Evolutionary conservation across 2,113 vertebrate genomes (phyloP).

Genomic region (Zapornia atra): DNA sequence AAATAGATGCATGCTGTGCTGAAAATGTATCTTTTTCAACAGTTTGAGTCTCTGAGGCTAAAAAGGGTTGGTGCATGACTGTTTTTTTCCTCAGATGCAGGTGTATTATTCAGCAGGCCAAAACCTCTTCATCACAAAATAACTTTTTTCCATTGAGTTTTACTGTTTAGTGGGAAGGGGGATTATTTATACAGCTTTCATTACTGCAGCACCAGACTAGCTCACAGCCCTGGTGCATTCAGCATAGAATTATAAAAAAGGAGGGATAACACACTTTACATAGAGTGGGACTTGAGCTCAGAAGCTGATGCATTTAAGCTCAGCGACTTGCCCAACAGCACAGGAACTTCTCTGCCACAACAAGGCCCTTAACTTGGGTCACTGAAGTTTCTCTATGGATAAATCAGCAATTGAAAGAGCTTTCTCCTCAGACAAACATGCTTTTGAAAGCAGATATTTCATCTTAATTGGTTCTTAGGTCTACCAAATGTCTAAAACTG

Average conservation of each 20-base stretch:
- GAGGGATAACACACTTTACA: background rate
- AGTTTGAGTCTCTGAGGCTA: constrained; percentile 35
- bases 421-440: background rate
- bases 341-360: background rate
- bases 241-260: background rate
- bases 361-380: background rate
- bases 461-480: background rate
- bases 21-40: constrained; percentile 56
- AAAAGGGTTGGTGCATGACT: background rate
- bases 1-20: background rate
- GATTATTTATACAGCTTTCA: background rate
- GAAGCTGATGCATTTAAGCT: background rate
- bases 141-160: background rate
- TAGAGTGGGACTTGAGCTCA: background rate
- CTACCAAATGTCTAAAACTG: background rate
- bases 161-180: background rate
- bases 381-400: background rate
- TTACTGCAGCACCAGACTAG: background rate
- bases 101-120: background rate
- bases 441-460: background rate
- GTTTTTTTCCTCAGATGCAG: background rate
- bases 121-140: background rate
- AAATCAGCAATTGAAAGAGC: background rate
- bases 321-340: background rate
- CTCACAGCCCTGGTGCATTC: background rate